These are phyloP conservation scores for Dicaeum eximium DNA, from an alignment of 2,113 vertebrate species.

Conservation along the genomic window DNA sequence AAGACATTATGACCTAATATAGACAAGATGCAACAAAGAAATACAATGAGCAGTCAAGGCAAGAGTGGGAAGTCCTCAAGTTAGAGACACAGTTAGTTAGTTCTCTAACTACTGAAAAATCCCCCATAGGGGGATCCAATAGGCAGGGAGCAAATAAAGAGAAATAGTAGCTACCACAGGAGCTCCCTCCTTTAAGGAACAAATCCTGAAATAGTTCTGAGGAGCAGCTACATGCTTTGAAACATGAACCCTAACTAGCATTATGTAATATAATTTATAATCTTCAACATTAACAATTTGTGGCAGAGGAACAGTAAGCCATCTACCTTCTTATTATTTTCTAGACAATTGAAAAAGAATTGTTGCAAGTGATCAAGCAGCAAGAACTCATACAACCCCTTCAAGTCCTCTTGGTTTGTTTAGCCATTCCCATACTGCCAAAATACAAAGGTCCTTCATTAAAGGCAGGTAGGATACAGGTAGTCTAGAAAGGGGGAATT, in stretches of 20 bases:
- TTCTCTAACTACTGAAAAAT: constrained; percentile 17
- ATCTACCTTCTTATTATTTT: background rate
- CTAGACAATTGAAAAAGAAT: background rate
- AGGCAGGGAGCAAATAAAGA: constrained; percentile 11
- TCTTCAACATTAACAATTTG: background rate
- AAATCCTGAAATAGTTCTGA: background rate
- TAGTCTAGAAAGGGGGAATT: background rate
- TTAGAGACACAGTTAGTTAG: constrained; percentile 8
- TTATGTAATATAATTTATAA: background rate
- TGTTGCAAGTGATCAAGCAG: background rate
- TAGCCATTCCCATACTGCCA: background rate
- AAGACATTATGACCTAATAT: background rate
- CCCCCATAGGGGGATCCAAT: no score
- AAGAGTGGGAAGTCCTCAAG: background rate
- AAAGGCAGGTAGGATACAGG: background rate
- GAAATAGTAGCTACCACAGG: background rate
- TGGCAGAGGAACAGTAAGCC: background rate
- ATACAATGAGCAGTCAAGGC: background rate
- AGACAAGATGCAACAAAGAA: constrained; percentile 26
- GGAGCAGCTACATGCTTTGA: background rate
- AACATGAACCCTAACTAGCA: background rate
- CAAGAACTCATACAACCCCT: background rate
- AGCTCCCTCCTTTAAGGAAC: background rate
- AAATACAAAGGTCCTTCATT: background rate
- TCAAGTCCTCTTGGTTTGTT: background rate